These are phyloP conservation scores for Sinodicranocentrus sp. DNA, from an alignment of 2,888 invertebrate species.

Conservation along the genomic window DNA sequence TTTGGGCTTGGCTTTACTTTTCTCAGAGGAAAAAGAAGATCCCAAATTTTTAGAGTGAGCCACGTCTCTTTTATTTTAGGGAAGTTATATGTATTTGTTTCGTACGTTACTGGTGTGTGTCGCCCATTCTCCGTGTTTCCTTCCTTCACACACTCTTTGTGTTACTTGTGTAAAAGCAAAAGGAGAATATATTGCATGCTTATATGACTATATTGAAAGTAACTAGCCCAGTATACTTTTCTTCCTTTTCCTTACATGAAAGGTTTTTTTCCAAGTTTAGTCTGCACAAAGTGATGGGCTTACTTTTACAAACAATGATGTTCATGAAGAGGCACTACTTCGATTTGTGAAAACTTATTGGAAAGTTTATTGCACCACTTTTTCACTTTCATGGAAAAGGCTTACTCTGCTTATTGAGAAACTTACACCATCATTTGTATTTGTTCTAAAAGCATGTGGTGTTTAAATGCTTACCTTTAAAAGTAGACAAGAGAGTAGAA, in stretches of 20 bases:
- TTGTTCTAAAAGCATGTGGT: neutral
- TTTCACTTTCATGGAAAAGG: slow-evolving; percentile 18
- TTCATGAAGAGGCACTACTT: too few species aligned
- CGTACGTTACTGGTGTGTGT: neutral
- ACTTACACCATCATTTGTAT: neutral
- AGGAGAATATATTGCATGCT: too few species aligned
- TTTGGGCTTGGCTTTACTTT: slow-evolving; percentile 11
- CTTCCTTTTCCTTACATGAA: neutral
- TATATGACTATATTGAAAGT: too few species aligned
- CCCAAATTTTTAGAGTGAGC: slow-evolving; percentile 3
- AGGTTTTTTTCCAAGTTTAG: too few species aligned
- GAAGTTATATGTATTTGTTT: too few species aligned
- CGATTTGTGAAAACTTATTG: slow-evolving; percentile 24
- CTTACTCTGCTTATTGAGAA: neutral
- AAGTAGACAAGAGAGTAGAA: too few species aligned
- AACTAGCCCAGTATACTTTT: neutral
- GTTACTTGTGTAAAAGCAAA: neutral
- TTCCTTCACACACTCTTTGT: neutral
- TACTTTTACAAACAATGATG: too few species aligned
- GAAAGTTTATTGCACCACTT: slow-evolving; percentile 31
- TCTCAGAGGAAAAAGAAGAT: slow-evolving; percentile 7
- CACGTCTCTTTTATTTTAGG: neutral
- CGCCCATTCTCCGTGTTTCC: neutral
- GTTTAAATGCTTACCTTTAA: too few species aligned
- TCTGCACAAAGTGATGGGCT: too few species aligned